Conservation (phyloP, 2,797 vertebrate genomes). For the Acomys russatus region DNA sequence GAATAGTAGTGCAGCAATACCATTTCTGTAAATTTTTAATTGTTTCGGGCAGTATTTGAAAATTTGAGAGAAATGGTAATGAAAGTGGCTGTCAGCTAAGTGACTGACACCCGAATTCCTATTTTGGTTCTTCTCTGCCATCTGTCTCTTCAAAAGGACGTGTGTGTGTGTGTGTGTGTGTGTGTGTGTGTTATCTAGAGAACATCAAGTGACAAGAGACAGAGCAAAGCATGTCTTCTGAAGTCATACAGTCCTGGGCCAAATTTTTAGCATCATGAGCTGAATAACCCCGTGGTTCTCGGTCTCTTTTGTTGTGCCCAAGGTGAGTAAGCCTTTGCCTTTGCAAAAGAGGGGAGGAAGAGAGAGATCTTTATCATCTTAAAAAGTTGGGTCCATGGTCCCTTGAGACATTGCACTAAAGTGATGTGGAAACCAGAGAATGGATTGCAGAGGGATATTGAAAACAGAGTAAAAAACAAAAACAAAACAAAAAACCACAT, state of each 20-base stretch:
- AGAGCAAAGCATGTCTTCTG: background rate
- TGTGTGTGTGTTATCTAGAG: background rate
- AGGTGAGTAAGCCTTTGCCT: background rate
- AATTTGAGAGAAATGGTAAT: constrained; percentile 26
- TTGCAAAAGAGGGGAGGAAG: background rate
- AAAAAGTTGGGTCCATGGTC: background rate
- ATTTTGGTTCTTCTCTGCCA: constrained; percentile 19
- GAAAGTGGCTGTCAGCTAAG: background rate
- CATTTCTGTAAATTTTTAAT: constrained; percentile 20
- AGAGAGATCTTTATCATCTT: background rate
- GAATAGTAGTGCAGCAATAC: background rate
- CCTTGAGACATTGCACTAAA: background rate
- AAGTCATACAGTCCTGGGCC: background rate
- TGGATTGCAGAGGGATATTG: background rate
- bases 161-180: background rate
- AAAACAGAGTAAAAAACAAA: background rate
- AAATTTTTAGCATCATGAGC: background rate
- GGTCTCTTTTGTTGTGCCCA: background rate
- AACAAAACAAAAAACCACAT: background rate
- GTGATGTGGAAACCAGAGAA: background rate
- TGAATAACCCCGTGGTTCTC: background rate
- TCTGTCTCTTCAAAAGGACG: background rate
- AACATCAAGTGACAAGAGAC: background rate
- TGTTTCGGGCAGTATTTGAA: constrained; percentile 52
- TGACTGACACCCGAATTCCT: constrained; percentile 30